Conservation (phyloP, 2,797 vertebrate genomes). For the Amphiprion clarkii region DNA sequence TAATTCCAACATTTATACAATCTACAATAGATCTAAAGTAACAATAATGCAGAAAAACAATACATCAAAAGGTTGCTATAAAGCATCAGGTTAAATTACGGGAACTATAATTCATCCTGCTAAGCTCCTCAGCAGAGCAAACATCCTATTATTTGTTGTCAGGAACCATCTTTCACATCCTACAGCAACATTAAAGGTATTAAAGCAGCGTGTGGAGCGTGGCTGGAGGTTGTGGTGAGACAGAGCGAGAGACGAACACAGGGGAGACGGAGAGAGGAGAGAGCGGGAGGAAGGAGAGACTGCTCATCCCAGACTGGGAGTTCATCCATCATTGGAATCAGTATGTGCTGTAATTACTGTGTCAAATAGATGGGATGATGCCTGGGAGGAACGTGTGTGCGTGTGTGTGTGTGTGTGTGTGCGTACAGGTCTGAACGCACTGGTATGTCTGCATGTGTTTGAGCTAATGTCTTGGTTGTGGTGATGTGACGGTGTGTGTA, state of each 20-base stretch:
- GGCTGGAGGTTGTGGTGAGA: constrained; percentile 60
- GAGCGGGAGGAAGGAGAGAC: constrained; percentile 63
- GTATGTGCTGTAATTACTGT: constrained; percentile 92
- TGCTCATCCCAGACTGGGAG: constrained; percentile 86
- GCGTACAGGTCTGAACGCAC: constrained; percentile 33
- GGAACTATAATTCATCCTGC: neutral
- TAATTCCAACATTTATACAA: neutral
- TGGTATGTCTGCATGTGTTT: constrained; percentile 59
- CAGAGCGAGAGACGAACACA: constrained; percentile 27
- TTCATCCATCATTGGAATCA: constrained; percentile 91
- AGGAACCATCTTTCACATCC: constrained; percentile 33
- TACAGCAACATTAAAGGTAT: constrained; percentile 25
- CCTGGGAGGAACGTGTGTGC: constrained; percentile 79
- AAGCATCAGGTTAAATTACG: neutral
- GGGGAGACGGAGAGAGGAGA: constrained; percentile 24
- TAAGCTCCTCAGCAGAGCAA: constrained; percentile 3
- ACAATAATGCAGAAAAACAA: neutral
- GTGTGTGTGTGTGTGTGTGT: constrained; percentile 38
- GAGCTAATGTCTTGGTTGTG: constrained; percentile 42
- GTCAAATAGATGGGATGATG: constrained; percentile 89
- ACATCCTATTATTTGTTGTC: constrained; percentile 30
- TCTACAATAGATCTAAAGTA: neutral
- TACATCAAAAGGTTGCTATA: neutral
- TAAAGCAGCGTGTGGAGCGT: constrained; percentile 45
- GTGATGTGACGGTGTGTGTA: constrained; percentile 24